A percentile compares a stretch with the other conserved stretches of the same genome.
Conservation (phyloP, 2,113 vertebrate genomes). For the Scartelaos histophorus region DNA sequence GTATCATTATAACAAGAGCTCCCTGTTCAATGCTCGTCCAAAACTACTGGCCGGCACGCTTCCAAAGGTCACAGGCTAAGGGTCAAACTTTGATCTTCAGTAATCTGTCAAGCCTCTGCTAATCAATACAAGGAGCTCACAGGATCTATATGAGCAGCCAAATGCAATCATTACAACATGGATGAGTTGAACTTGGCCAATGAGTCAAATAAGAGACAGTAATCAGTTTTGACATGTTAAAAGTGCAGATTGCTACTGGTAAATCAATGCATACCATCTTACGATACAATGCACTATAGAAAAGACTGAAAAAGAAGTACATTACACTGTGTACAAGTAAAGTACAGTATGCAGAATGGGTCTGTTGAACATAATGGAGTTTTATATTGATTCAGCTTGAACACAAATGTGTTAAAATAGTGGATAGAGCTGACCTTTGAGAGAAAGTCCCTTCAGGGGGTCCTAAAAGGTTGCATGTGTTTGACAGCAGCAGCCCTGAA, state of each 20-base stretch:
- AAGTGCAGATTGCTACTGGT: not conserved
- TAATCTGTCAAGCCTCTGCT: slow-evolving; percentile 37
- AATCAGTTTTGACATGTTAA: not conserved
- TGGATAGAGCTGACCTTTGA: slow-evolving; percentile 56
- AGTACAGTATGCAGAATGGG: not conserved
- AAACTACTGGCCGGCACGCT: slow-evolving; percentile 22
- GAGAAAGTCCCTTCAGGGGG: slow-evolving; percentile 38
- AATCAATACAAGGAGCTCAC: slow-evolving; percentile 50
- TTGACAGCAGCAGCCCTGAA: slow-evolving; percentile 41
- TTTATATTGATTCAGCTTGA: slow-evolving; percentile 1
- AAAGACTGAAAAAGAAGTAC: not conserved
- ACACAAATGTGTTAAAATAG: slow-evolving; percentile 36
- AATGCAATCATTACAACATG: slow-evolving; percentile 16
- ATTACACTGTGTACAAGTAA: not conserved
- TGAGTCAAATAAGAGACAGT: slow-evolving; percentile 11
- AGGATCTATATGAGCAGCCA: slow-evolving; percentile 11
- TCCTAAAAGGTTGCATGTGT: slow-evolving; percentile 63
- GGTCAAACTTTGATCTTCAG: slow-evolving; percentile 50
- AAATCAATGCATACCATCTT: not conserved
- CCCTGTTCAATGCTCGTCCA: slow-evolving; percentile 28
- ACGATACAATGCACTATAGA: not conserved
- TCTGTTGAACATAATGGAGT: not conserved
- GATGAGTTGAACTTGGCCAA: slow-evolving; percentile 39
- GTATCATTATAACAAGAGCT: slow-evolving; percentile 22
- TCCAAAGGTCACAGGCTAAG: slow-evolving; percentile 31